Percentiles rank a stretch among this genome's conserved stretches.
phyloP scores from a whole-genome alignment of 2,797 vertebrate genomes.

The Hyperoplus immaculatus region DNA sequence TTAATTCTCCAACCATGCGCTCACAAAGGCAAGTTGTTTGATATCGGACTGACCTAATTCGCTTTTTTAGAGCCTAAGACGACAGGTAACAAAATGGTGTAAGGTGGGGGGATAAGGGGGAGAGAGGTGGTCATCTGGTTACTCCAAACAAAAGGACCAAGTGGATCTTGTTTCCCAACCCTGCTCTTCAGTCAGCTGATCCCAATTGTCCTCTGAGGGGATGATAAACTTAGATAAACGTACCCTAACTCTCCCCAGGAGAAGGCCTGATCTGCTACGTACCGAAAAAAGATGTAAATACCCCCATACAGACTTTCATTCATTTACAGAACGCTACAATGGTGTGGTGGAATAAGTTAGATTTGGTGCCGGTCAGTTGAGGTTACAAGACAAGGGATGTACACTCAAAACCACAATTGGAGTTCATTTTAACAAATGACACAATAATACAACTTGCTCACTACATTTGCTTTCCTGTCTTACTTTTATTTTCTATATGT shows the following conservation, averaged over 20 bases:
- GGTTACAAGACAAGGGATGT: neutral
- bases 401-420: too few species aligned
- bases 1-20: slow-evolving; percentile 7
- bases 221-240: slow-evolving; percentile 49
- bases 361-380: neutral
- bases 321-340: neutral
- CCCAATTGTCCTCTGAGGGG: slow-evolving; percentile 27
- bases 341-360: neutral
- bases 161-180: slow-evolving; percentile 72
- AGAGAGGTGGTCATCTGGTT: slow-evolving; percentile 66
- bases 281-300: slow-evolving; percentile 9
- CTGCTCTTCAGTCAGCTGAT: slow-evolving; percentile 64
- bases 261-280: slow-evolving; percentile 1
- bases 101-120: neutral
- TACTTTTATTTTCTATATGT: too few species aligned
- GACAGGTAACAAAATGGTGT: slow-evolving; percentile 6
- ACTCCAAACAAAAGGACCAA: slow-evolving; percentile 68
- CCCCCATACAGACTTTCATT: neutral
- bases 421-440: neutral
- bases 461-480: neutral
- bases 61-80: slow-evolving; percentile 34
- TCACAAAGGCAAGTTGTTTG: slow-evolving; percentile 52
- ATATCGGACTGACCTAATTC: slow-evolving; percentile 61
- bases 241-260: slow-evolving; percentile 11
- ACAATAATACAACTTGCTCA: neutral